phyloP scores from a whole-genome alignment of 1,140 invertebrate genomes.

The Triops cancriformis region DNA sequence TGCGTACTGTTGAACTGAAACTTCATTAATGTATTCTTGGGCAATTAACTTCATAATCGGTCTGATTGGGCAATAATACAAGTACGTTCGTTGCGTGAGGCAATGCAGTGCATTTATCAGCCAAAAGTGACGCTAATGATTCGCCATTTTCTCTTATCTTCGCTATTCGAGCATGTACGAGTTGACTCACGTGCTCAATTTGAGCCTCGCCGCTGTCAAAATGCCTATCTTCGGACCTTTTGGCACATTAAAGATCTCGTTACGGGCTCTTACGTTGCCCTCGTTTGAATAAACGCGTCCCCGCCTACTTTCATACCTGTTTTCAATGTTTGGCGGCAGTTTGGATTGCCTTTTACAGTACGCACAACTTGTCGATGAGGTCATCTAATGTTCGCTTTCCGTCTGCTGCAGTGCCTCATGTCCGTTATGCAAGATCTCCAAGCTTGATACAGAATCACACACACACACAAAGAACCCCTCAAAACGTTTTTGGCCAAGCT shows the following conservation, averaged over 20 bases:
- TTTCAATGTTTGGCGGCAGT: neutral
- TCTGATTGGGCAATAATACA: too few relatives aligned
- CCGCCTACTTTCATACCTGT: constrained; percentile 9
- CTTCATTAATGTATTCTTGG: too few relatives aligned
- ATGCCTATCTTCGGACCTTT: neutral
- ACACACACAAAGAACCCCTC: neutral
- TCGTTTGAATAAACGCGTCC: neutral
- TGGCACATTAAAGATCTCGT: neutral
- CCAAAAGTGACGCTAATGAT: too few relatives aligned
- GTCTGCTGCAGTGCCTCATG: too few relatives aligned
- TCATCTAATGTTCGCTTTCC: neutral
- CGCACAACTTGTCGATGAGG: neutral
- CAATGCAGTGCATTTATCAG: too few relatives aligned
- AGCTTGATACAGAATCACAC: neutral
- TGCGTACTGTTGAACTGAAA: too few relatives aligned
- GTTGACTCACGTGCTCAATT: neutral
- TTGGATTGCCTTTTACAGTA: neutral
- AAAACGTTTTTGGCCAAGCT: neutral
- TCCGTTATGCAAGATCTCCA: neutral
- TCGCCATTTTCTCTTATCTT: too few relatives aligned
- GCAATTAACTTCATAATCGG: too few relatives aligned
- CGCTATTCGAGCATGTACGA: neutral
- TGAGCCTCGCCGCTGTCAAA: neutral
- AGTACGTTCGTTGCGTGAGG: too few relatives aligned
- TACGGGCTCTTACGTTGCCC: neutral